Base-by-base conservation (phyloP, 2,888 invertebrate species). In the Anarsia innoxiella region DNA sequence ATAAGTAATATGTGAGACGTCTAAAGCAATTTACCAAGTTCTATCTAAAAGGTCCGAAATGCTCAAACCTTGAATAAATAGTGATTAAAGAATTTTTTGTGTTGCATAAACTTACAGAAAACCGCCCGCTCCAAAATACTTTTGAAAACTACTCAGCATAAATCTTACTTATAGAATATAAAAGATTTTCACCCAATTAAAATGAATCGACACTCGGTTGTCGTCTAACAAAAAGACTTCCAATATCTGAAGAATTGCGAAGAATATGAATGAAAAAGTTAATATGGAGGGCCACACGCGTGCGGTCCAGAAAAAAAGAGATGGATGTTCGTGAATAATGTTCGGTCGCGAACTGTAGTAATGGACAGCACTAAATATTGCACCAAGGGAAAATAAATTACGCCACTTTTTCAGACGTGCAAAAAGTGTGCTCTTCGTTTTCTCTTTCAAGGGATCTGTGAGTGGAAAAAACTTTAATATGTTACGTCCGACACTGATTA, bases 361-460 rank as follows among this genome's bases (percentile, higher is more conserved):
- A 83, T 82, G 83, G 83, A 80, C 83, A 82, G 77, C 82, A 80
- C 82, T 82, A 83, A 83, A 83, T 83, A 83, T 83, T 80, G 78
- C 76, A 79, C 73, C 71, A 62, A 76, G 78, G 76, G 79, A 76
- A 80, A 79, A 83, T 82, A 82, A 83, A 83, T 83, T 80, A 80
- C 78, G 54, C 58, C 70, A 66, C 74, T 80, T 82, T 82, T 82
- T 82, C 82, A 80, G 71, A 57, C 51, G 64, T 69, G 73, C 78
- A 79, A 82, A 82, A 80, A 82, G 71, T 60, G n/a, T n/a, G 61
- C 62, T 71, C 71, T 74, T 74, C 75, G 76, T 73, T 77, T 72
- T 73, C 75, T 74, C 72, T 73, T 77, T 68, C 65, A 66, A 46
- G 54, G 54, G 64, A 61, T 65, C 56, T 60, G 54, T 57, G 64